These are phyloP conservation scores for Hirudo medicinalis DNA, from an alignment of 1,140 invertebrate species.

Conservation along the genomic window DNA sequence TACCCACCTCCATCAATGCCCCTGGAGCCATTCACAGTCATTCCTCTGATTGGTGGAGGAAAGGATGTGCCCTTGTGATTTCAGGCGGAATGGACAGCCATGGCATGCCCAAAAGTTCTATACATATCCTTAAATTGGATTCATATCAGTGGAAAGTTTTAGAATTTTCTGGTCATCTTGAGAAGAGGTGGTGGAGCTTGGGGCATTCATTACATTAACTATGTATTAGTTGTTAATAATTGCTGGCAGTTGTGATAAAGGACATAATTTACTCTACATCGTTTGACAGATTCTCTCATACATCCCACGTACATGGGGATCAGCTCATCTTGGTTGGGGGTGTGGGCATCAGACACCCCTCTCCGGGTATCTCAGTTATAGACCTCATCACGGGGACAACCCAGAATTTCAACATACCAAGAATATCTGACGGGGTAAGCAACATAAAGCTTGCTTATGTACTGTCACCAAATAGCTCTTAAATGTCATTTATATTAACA, in stretches of 20 bases:
- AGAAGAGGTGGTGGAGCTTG: too few species aligned
- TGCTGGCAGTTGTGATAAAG: too few species aligned
- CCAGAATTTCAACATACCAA: background rate
- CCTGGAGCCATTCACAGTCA: conserved; percentile 6
- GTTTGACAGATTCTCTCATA: conserved; percentile 10
- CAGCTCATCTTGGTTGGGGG: conserved; percentile 3
- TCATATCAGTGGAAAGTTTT: background rate
- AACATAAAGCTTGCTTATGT: too few species aligned
- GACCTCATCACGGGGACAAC: background rate
- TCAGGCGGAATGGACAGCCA: background rate
- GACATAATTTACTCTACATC: background rate
- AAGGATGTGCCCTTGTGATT: conserved; percentile 1
- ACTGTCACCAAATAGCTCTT: too few species aligned
- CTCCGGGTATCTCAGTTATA: background rate
- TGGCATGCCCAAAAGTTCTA: background rate
- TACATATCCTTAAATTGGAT: conserved; percentile 4
- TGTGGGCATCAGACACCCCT: background rate
- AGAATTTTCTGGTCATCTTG: background rate
- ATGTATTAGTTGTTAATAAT: background rate
- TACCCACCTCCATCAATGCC: background rate
- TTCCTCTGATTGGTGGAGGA: conserved; percentile 9
- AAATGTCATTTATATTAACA: too few species aligned
- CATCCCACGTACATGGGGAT: background rate
- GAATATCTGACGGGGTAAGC: background rate
- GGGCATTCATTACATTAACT: too few species aligned